Evolutionary conservation across 1,140 invertebrate species (phyloP).

Genomic region (Rhopalosiphum padi): DNA sequence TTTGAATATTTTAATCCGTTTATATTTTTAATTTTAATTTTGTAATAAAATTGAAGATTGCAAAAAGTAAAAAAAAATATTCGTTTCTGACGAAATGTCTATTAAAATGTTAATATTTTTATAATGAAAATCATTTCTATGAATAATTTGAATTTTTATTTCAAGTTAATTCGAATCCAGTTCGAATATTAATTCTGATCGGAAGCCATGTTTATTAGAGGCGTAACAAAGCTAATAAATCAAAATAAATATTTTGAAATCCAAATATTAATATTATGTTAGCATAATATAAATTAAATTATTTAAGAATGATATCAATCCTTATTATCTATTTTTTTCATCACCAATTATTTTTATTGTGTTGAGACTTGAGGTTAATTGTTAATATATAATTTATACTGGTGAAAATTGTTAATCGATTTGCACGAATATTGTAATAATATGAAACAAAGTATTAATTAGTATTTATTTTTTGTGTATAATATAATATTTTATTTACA

Average conservation of each 20-base stretch:
- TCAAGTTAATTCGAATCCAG: not conserved
- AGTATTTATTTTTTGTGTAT: too few species aligned
- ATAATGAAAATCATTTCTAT: not conserved
- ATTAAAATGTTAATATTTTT: conserved; percentile 24
- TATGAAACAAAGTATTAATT: not conserved
- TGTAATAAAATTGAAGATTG: not conserved
- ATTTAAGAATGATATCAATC: not conserved
- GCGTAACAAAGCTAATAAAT: not conserved
- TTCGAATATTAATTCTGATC: not conserved
- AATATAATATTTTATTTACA: not conserved
- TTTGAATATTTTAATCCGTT: not conserved
- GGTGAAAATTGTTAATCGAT: not conserved
- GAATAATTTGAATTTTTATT: not conserved
- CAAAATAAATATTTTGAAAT: not conserved
- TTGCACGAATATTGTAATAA: not conserved
- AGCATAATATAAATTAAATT: too few species aligned
- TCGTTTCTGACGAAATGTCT: not conserved
- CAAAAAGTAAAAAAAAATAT: not conserved
- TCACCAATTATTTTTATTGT: not conserved
- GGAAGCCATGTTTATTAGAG: not conserved
- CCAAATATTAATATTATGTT: too few species aligned
- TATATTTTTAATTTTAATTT: not conserved
- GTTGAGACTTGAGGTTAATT: too few species aligned
- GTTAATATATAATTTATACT: not conserved
- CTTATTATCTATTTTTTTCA: not conserved